A percentile compares a stretch with the other conserved stretches of the same genome.
phyloP scores from a whole-genome alignment of 1,140 invertebrate genomes.

The Drosophila cardini region DNA sequence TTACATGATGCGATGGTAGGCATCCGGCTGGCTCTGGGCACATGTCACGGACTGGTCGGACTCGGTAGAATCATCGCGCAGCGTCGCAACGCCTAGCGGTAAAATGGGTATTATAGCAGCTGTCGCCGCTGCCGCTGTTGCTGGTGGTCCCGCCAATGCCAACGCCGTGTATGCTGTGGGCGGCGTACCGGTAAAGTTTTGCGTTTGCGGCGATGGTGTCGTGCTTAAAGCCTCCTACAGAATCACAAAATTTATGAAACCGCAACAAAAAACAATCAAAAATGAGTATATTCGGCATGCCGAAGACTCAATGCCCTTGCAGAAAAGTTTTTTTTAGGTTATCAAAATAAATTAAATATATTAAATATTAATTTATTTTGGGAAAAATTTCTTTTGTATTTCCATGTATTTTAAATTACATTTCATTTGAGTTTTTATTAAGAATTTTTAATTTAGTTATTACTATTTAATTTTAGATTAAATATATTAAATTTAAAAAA shows the following conservation, averaged over 20 bases:
- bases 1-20: conserved; percentile 84
- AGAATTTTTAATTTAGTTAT: too few species aligned
- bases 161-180: conserved; percentile 63
- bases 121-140: conserved; percentile 84
- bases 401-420: too few species aligned
- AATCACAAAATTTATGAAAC: not conserved
- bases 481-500: too few species aligned
- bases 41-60: conserved; percentile 84
- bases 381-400: too few species aligned
- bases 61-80: conserved; percentile 85
- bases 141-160: conserved; percentile 83
- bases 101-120: conserved; percentile 84
- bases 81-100: conserved; percentile 83
- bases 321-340: too few species aligned
- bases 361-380: too few species aligned
- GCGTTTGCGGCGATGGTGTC: conserved; percentile 79
- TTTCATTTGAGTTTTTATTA: too few species aligned
- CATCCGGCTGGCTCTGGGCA: conserved; percentile 79
- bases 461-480: too few species aligned
- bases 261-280: not conserved
- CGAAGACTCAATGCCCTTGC: not conserved
- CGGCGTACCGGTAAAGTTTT: conserved; percentile 68
- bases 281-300: not conserved
- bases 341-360: too few species aligned
- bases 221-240: conserved; percentile 75